Conservation (phyloP, 2,797 vertebrate genomes). For the Gadopsis marmoratus region DNA sequence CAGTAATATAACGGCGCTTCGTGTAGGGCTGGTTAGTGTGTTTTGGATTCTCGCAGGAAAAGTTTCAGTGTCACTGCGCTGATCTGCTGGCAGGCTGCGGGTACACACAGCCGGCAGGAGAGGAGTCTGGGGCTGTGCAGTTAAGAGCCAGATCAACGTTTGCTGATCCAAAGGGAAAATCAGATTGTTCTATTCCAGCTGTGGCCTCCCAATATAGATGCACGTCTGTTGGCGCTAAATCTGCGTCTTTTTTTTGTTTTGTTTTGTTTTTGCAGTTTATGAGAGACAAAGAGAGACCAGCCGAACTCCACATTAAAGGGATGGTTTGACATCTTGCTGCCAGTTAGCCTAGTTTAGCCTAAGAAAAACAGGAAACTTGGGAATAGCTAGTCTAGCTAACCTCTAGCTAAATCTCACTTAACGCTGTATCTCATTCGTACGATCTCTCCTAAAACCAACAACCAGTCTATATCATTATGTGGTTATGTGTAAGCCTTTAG, state of each 20-base stretch:
- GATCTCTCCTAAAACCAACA: neutral
- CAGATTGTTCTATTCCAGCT: conserved; percentile 39
- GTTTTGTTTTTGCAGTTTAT: neutral
- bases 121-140: conserved; percentile 51
- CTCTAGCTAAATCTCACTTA: neutral
- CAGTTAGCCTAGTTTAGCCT: neutral
- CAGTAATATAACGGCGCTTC: conserved; percentile 34
- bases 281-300: neutral
- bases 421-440: neutral
- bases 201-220: conserved; percentile 21
- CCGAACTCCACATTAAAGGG: no score
- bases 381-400: neutral
- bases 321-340: neutral
- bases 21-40: conserved; percentile 18
- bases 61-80: conserved; percentile 65
- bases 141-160: conserved; percentile 49
- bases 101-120: conserved; percentile 41
- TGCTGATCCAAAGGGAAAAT: conserved; percentile 75
- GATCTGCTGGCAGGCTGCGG: conserved; percentile 42
- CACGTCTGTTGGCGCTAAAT: neutral
- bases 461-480: no score
- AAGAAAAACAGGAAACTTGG: neutral
- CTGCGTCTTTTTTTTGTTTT: neutral
- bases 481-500: no score
- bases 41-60: conserved; percentile 53